A percentile compares a stretch with the other conserved stretches of the same genome.
Evolutionary conservation across 1,140 invertebrate genomes (phyloP).

Genomic region (Achroia grisella): DNA sequence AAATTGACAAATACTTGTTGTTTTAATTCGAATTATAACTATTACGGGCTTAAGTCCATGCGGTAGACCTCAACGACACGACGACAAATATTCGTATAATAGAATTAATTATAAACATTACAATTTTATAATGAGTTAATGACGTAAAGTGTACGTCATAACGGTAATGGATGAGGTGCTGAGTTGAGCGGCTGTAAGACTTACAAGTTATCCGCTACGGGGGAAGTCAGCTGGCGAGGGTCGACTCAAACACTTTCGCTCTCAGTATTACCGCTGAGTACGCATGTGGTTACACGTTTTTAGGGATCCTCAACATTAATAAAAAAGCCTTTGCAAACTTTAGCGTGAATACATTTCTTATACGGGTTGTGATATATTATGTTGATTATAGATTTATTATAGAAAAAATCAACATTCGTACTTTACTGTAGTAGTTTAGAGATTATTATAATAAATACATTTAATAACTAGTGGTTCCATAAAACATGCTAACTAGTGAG

Average conservation of each 20-base stretch:
- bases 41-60: too few relatives aligned
- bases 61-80: too few relatives aligned
- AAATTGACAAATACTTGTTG: too few relatives aligned
- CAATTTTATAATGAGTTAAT: too few relatives aligned
- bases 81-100: too few relatives aligned
- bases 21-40: too few relatives aligned
- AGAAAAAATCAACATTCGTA: not conserved
- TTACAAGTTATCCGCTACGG: constrained; percentile 29
- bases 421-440: not conserved
- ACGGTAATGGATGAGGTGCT: too few relatives aligned
- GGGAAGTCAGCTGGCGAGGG: constrained; percentile 36
- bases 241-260: constrained; percentile 34
- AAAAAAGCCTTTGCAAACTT: not conserved
- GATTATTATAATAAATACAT: too few relatives aligned
- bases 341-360: not conserved
- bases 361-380: not conserved
- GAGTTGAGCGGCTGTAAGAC: not conserved
- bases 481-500: constrained; percentile 46
- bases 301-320: constrained; percentile 5
- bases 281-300: constrained; percentile 47
- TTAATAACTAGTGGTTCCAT: not conserved
- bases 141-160: too few relatives aligned
- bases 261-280: constrained; percentile 35
- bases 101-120: too few relatives aligned
- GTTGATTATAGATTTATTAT: not conserved